Evolutionary conservation across 2,113 vertebrate species (phyloP), one percentile per base, ranked within the genome.

Genomic region (Montifringilla adamsi): DNA sequence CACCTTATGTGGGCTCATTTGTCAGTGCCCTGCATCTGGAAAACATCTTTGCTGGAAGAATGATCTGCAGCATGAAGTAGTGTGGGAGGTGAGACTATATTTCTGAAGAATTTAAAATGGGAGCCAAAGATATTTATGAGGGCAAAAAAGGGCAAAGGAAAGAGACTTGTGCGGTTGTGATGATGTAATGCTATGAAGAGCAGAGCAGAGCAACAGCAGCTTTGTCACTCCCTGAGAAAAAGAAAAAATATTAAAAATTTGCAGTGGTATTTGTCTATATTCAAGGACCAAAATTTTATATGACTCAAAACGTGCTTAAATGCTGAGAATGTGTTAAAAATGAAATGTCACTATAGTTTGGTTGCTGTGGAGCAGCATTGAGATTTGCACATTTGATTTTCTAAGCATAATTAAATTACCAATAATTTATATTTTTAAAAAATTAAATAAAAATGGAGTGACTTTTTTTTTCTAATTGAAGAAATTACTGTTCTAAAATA

Each of bases 11-110:
- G 86, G 89, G 87, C 66, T 95, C 60, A 87, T 90, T 90, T 72
- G 94, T 90, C 67, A 93, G 43, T 89, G 74, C 10, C 20, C 41
- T 84, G 92, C 82, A 97, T 97, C 91, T 97, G 96, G 94, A 97
- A 97, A 92, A 82, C 66, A 93, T 97, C 95, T 95, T 76, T 81
- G 58, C 55, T 0, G 2, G 74, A 91, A 94, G 81, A 92, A 89
- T 83, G 62, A 69, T 96, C 89, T 86, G 52, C 60, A 84, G 47
- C 86, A 91, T 91, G 91, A 95, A 87, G 80, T 90, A 68, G 80
- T 86, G 89, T 94, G 84, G 66, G 70, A 96, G 88, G 81, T 85
- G 93, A 92, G 31, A 56, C n/a, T 95, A 49, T 85, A 69, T 94
- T 97, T 97, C 93, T 90, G 26, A 79, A 95, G 83, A 88, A 84